A percentile compares a stretch with the other conserved stretches of the same genome.
Conservation (phyloP, 1,140 invertebrate genomes). For the Metopolophium dirhodum region DNA sequence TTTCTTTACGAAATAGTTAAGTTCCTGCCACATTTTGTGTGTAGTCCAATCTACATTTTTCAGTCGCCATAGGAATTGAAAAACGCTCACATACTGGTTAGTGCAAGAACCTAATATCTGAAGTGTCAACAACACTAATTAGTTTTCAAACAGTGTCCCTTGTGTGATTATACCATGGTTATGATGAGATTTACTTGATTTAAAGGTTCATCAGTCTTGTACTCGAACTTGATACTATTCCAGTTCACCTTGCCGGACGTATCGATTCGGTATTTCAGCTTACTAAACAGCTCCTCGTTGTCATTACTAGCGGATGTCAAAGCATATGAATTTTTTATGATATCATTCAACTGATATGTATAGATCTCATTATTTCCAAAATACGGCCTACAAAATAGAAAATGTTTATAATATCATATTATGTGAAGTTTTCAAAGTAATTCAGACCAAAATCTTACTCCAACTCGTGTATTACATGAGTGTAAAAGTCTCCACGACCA, state of each 20-base stretch:
- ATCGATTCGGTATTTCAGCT: background rate
- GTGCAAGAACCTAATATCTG: background rate
- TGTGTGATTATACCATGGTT: background rate
- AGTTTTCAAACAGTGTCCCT: background rate
- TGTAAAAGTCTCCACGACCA: slow-evolving; percentile 26
- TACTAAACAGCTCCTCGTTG: background rate
- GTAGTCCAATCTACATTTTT: slow-evolving; percentile 4
- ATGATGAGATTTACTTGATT: background rate
- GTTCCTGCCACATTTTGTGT: background rate
- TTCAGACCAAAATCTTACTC: background rate
- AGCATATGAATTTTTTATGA: background rate
- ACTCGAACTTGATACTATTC: slow-evolving; percentile 41
- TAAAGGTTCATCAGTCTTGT: slow-evolving; percentile 19
- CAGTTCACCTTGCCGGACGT: background rate
- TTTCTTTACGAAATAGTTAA: background rate
- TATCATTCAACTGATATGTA: slow-evolving; percentile 35
- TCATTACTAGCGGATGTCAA: slow-evolving; percentile 19
- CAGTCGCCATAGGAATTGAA: slow-evolving; percentile 27
- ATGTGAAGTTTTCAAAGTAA: background rate
- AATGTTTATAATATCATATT: background rate
- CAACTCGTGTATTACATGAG: background rate
- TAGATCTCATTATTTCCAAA: background rate
- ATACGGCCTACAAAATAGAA: background rate
- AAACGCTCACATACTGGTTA: background rate
- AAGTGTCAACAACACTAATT: background rate